Base-by-base conservation (phyloP, 2,888 invertebrate genomes). In the Cryptops parisi region DNA sequence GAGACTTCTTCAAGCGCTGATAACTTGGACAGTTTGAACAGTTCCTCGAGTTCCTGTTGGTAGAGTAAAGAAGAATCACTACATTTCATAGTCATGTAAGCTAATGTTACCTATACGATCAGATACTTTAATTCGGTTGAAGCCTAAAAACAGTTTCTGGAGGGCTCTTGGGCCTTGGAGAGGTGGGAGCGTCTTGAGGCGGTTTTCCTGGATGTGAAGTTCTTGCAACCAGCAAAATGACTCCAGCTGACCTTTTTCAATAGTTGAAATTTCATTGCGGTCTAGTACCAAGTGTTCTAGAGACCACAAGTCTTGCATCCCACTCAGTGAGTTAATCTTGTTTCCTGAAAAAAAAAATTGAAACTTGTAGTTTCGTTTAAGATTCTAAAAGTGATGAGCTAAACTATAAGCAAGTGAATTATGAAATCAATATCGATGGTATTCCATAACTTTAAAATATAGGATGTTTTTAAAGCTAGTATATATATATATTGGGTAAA, bases 171-270 rank as follows among this genome's bases (percentile, higher is more conserved):
- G 52, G 2, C 52, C 52, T 22, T 15, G 2, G 6, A 52, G 17
- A 22, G 22, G 26, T 2, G 52, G 52, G 23, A 52, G n/a, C 26
- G 43, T 45, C 21, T 45, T 52, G 5, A 52, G 21, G n/a, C 43
- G 26, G n/a, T 52, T 52, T 52, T 52, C 52, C 45, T 52, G 52
- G 9, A 52, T 26, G 27, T 52, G 52, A 12, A 52, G 21, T 33
- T 52, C 52, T 23, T 52, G 44, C 23, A 52, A 33, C 45, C 45
- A 45, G 22, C 45, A 26, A 15, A 52, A 22, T 3, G 52, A 38
- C 23, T 52, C 52, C 9, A 52, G 17, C 33, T 52, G 44, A 15
- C 44, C 44, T 22, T 45, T 45, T 1, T 25, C 27, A 12, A 52
- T 45, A 24, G 39, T 21, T 19, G 44, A 45, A 21, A 52, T 52